These are phyloP conservation scores for Schizopygopsis pylzovi DNA, from an alignment of 2,797 vertebrate genomes.

Conservation along the genomic window DNA sequence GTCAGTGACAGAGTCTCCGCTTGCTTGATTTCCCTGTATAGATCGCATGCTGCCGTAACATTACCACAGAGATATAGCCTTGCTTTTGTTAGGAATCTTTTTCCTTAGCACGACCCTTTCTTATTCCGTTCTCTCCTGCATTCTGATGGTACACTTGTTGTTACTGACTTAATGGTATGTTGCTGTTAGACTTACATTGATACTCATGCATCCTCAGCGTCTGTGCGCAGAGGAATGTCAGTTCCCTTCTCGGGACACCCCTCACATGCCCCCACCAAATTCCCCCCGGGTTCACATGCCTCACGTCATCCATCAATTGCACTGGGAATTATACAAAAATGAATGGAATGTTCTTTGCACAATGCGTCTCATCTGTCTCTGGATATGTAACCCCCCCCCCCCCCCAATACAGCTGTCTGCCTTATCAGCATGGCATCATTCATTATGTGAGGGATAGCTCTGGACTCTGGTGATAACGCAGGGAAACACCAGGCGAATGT, in stretches of 20 bases:
- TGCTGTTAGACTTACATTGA: conserved; percentile 16
- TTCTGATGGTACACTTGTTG: conserved; percentile 8
- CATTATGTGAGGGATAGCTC: conserved; percentile 45
- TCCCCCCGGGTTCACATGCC: background rate
- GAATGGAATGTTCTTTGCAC: conserved; percentile 50
- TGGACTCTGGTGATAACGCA: conserved; percentile 34
- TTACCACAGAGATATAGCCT: background rate
- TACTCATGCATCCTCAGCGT: background rate
- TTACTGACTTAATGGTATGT: background rate
- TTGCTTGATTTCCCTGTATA: background rate
- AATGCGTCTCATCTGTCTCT: conserved; percentile 41
- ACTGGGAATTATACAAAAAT: conserved; percentile 40
- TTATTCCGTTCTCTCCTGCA: conserved; percentile 1
- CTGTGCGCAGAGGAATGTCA: conserved; percentile 64
- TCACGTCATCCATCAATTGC: background rate
- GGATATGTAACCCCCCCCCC: background rate
- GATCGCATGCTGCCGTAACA: background rate
- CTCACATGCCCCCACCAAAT: conserved; percentile 6
- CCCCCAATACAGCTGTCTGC: too few relatives aligned
- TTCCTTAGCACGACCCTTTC: conserved; percentile 15
- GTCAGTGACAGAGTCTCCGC: conserved; percentile 32
- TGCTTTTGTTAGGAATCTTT: background rate
- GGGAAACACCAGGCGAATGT: conserved; percentile 38
- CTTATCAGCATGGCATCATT: conserved; percentile 45
- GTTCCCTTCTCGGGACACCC: conserved; percentile 67